Conservation (phyloP, 2,113 vertebrate genomes). For the Aleadryas rufinucha region DNA sequence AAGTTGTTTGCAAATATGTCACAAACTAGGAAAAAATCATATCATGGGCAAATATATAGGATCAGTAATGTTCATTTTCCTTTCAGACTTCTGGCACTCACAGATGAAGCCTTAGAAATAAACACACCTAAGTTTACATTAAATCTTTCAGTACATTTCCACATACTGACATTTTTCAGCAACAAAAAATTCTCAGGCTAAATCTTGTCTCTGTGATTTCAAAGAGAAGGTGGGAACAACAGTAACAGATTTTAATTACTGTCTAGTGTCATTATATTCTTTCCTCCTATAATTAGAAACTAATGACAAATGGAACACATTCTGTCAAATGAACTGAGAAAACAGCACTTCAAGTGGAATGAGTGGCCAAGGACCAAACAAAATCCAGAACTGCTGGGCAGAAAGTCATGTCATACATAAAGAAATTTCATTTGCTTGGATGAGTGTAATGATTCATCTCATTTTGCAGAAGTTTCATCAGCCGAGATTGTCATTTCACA, state of each 20-base stretch:
- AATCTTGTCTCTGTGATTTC: background rate
- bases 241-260: slow-evolving; percentile 38
- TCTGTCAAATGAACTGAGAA: slow-evolving; percentile 32
- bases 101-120: background rate
- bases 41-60: background rate
- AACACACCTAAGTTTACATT: background rate
- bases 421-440: background rate
- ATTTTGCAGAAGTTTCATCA: background rate
- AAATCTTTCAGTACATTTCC: background rate
- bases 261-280: slow-evolving; percentile 8
- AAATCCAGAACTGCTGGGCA: background rate
- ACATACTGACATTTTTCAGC: background rate
- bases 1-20: background rate
- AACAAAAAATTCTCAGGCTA: background rate
- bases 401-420: background rate
- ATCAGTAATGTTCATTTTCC: background rate
- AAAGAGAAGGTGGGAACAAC: background rate
- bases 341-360: background rate
- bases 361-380: background rate
- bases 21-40: background rate
- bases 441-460: background rate
- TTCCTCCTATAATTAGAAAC: slow-evolving; percentile 47
- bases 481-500: background rate
- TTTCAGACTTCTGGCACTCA: background rate
- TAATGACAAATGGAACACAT: slow-evolving; percentile 26